Evolutionary conservation across 2,797 vertebrate species (phyloP).

Genomic region (Peromyscus eremicus): DNA sequence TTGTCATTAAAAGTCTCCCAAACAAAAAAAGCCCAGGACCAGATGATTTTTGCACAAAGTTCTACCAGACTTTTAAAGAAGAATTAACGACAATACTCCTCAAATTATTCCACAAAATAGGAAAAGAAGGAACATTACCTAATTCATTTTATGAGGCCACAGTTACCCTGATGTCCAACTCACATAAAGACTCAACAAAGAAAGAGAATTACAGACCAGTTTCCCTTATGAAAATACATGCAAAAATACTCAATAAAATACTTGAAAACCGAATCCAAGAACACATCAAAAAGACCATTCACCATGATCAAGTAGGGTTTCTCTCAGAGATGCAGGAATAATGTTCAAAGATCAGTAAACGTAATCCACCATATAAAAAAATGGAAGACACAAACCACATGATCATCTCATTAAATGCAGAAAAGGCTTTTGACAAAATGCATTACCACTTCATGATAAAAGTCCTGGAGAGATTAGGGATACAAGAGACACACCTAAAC

Average conservation of each 20-base stretch:
- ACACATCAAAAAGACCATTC: background rate
- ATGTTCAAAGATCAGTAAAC: background rate
- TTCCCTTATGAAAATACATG: background rate
- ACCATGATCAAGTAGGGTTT: background rate
- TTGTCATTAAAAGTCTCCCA: background rate
- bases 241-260: background rate
- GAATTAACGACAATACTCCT: background rate
- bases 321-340: background rate
- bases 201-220: background rate
- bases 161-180: background rate
- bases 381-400: background rate
- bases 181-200: background rate
- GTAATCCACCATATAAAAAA: background rate
- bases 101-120: background rate
- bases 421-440: background rate
- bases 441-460: background rate
- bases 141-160: background rate
- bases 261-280: background rate
- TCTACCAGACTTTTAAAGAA: background rate
- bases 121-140: background rate
- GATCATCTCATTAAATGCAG: background rate
- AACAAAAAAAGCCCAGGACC: too few relatives aligned
- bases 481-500: background rate
- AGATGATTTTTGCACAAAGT: background rate
- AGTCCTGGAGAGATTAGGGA: background rate